These are phyloP conservation scores for Agrotis puta DNA, from an alignment of 2,888 invertebrate species.

Conservation along the genomic window DNA sequence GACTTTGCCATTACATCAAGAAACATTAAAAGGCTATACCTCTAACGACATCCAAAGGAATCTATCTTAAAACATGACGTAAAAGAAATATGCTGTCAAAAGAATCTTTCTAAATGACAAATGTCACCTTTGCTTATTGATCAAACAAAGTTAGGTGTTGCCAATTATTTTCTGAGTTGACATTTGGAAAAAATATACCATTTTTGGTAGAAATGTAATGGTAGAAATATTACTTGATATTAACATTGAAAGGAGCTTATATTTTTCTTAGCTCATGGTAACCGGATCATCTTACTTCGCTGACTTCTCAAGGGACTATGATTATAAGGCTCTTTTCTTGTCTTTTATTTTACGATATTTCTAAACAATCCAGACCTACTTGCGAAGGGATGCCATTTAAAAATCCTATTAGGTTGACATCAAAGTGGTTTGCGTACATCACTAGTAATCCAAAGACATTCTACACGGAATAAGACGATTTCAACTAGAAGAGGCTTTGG, in stretches of 20 bases:
- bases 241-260: not conserved
- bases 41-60: conserved; percentile 20
- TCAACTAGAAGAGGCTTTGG: conserved; percentile 22
- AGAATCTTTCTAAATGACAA: conserved; percentile 22
- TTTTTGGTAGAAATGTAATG: conserved; percentile 10
- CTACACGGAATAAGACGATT: not conserved
- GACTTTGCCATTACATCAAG: conserved; percentile 9
- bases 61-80: conserved; percentile 29
- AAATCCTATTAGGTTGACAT: conserved; percentile 70
- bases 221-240: no score
- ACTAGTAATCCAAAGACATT: conserved; percentile 75
- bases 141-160: conserved; percentile 40
- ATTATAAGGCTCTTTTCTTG: not conserved
- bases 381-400: conserved; percentile 69
- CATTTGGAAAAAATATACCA: conserved; percentile 39
- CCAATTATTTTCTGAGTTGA: conserved; percentile 31
- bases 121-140: conserved; percentile 44
- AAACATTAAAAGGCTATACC: conserved; percentile 17
- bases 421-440: conserved; percentile 72
- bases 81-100: conserved; percentile 25
- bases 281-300: conserved; percentile 9
- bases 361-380: conserved; percentile 59
- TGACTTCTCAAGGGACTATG: conserved; percentile 21
- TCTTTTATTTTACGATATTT: conserved; percentile 28
- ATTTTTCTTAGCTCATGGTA: not conserved